Percentiles rank a stretch among this genome's conserved stretches.
These are phyloP conservation scores for Diaprepes abbreviatus DNA, from an alignment of 2,888 invertebrate species.

Conservation along the genomic window DNA sequence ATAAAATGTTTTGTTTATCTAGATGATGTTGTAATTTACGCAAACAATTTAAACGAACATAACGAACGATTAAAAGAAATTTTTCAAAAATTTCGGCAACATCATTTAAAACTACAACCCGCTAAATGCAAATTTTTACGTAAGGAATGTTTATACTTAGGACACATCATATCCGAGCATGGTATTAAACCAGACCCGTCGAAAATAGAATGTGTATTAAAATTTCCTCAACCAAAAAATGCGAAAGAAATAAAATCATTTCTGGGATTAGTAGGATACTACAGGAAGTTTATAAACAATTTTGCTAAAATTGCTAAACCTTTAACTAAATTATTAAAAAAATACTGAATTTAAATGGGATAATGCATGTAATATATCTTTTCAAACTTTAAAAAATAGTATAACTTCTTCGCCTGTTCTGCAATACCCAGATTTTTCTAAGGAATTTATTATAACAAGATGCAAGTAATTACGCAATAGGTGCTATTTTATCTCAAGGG, in stretches of 20 bases:
- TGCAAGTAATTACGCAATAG: slow-evolving; percentile 57
- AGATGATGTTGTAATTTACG: slow-evolving; percentile 57
- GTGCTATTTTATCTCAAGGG: slow-evolving; percentile 58
- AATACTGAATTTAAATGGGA: background rate
- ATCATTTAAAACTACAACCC: slow-evolving; percentile 56
- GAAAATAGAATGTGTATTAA: background rate
- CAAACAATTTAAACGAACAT: slow-evolving; percentile 26
- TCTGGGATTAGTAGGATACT: no score
- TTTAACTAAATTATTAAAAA: background rate
- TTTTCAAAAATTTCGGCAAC: slow-evolving; percentile 51
- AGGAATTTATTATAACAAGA: slow-evolving; percentile 58
- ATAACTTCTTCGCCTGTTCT: background rate
- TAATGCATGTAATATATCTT: background rate
- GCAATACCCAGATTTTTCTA: slow-evolving; percentile 22
- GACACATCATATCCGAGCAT: background rate
- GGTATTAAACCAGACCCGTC: background rate
- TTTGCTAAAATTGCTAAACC: slow-evolving; percentile 3
- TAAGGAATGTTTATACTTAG: slow-evolving; percentile 35
- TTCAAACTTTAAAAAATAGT: background rate
- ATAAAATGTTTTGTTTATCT: slow-evolving; percentile 54
- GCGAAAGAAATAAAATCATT: background rate
- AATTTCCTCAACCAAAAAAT: slow-evolving; percentile 6
- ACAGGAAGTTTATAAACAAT: background rate
- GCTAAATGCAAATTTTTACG: slow-evolving; percentile 58
- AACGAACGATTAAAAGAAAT: slow-evolving; percentile 50